Evolutionary conservation across 1,140 invertebrate genomes (phyloP), one percentile per base, ranked within the genome.

Genomic region (Aricia agestis): DNA sequence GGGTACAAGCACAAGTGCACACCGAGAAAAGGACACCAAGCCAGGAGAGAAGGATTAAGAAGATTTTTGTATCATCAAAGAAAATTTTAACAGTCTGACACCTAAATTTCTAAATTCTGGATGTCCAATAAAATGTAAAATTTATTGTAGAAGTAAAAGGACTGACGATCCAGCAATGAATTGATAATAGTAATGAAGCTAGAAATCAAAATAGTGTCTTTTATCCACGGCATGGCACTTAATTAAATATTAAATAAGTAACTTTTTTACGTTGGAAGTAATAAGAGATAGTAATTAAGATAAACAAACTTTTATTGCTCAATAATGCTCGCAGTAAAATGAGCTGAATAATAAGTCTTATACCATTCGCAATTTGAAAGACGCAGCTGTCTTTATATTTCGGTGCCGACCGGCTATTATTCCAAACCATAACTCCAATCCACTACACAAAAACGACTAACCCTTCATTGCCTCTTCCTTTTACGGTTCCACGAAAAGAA

Each of bases 391-490:
- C 71, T 78, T 70, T 72, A 84, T 80, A 82, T 76, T 80, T 77
- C 75, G 80, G 78, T 74, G 72, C 78, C 76, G 73, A 79, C 79
- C 78, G 76, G 73, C 84, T 85, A 88, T 88, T 87, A 89, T 90
- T 86, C 82, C 86, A 81, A 79, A 82, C 79, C 85, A 86, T 90
- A 89, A 87, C 76, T 85, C 77, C 77, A 82, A 78, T 77, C 70
- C 74, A 82, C 79, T 82, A 81, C 81, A 88, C 84, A 89, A 89
- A 84, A 89, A 86, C 81, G 82, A 76, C 82, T 82, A 88, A 90
- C 87, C 87, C 86, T 87, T 91, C 89, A 91, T 85, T 89, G 86
- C 89, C 79, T 89, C 86, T 91, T 90, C 86, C 87, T 89, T 91
- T 91, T 89, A 91, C 86, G 85, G 89, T 89, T 91, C 85, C 81